These are phyloP conservation scores for Rhingia campestris DNA, from an alignment of 2,888 invertebrate species.

Conservation along the genomic window DNA sequence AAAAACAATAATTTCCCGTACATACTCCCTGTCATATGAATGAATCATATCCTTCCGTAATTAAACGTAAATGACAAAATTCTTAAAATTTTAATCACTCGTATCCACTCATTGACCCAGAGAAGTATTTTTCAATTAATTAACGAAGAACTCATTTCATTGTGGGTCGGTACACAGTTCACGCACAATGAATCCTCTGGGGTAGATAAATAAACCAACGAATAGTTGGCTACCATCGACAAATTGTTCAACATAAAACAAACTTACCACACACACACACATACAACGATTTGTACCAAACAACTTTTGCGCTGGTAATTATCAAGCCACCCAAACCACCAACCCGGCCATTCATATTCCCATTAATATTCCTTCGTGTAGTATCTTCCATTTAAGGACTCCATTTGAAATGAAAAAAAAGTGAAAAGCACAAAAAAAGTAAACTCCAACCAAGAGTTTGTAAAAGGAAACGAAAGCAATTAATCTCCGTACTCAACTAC, in stretches of 20 bases:
- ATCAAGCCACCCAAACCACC: conserved; percentile 44
- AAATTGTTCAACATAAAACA: conserved; percentile 59
- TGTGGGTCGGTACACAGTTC: conserved; percentile 14
- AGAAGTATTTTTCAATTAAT: conserved; percentile 52
- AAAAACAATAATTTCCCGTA: conserved; percentile 51
- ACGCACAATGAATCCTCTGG: conserved; percentile 52
- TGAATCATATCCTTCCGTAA: conserved; percentile 49
- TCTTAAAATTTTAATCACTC: conserved; percentile 67
- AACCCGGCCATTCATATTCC: conserved; percentile 58
- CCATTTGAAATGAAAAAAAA: conserved; percentile 12
- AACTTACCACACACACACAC: conserved; percentile 46
- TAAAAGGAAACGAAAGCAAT: conserved; percentile 64
- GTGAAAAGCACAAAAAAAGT: background rate
- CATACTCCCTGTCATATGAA: conserved; percentile 40
- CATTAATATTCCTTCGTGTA: conserved; percentile 58
- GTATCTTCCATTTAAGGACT: conserved; percentile 58
- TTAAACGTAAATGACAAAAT: conserved; percentile 69
- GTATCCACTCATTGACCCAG: conserved; percentile 49
- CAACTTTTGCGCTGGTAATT: conserved; percentile 55
- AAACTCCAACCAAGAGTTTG: conserved; percentile 16
- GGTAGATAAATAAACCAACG: conserved; percentile 24
- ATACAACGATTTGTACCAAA: conserved; percentile 25
- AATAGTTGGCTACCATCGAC: conserved; percentile 19
- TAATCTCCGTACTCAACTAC: conserved; percentile 64
- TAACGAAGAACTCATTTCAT: conserved; percentile 10